Evolutionary conservation across 1,140 invertebrate genomes (phyloP), one percentile per base, ranked within the genome.

Genomic region (Cotesia chilonis): DNA sequence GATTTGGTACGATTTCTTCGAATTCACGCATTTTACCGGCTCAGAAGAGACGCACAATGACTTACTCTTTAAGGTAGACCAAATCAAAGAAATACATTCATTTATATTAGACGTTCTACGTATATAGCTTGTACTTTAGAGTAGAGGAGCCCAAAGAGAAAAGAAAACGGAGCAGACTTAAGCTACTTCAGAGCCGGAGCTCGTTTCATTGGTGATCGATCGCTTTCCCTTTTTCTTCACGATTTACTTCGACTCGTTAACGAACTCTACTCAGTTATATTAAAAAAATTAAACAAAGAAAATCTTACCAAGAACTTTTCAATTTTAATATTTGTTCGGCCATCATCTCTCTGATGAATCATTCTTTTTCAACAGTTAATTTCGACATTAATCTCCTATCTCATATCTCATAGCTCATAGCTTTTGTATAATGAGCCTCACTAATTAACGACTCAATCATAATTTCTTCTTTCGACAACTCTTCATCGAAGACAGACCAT

Each of bases 1-100:
- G 72, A 72, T 80, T 76, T 81, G 76, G 68, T 75, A 74, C 74
- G 76, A 77, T 81, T 83, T 80, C 81, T 73, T 75, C 76, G 80
- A 82, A 82, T 82, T 77, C 76, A 80, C 79, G 77, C 79, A 73
- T 77, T 77, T 72, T 72, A 68, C 52, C 65, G 68, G 61, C 69
- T 41, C 38, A 64, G 51, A 63, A 63, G 41, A 63, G 54, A 47
- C 55, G 54, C 61, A 73, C 66, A 77, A 64, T 61, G 66, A 68
- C 20, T 28, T 28, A 55, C 47, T 54, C 57, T 47, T 54, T 55
- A 37, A 59, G 41, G 41, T 47, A 68, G 6, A 37, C 12, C 55
- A 68, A 71, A 36, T 28, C 20, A 65, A 20, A 66, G 35, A 65
- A 52, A 73, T 70, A 36, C 47, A 20, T 41, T 10, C 59, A 41